Percentiles rank a stretch among this genome's conserved stretches.
These are phyloP conservation scores for Cavia porcellus DNA, from an alignment of 2,113 vertebrate genomes.

Conservation along the genomic window DNA sequence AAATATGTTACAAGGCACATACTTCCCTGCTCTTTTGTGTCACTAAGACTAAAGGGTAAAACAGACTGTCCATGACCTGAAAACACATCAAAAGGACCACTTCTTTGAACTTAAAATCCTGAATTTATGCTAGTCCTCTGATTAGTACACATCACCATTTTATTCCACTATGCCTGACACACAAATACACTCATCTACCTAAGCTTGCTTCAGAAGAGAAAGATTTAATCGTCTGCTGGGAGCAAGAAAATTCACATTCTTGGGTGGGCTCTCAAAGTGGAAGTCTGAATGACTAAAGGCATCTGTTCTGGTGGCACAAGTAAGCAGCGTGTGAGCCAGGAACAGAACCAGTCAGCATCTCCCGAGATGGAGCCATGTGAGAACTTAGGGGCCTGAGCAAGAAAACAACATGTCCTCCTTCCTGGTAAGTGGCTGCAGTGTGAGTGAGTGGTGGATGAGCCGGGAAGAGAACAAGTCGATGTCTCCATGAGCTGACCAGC, in stretches of 20 bases:
- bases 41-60: not conserved
- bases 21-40: not conserved
- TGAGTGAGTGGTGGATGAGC: too few species aligned
- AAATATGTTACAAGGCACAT: not conserved
- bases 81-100: not conserved
- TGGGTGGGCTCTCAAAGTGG: not conserved
- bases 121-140: not conserved
- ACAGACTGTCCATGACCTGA: not conserved
- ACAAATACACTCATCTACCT: not conserved
- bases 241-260: not conserved
- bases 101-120: not conserved
- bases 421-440: too few species aligned
- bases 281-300: not conserved
- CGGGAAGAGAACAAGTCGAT: too few species aligned
- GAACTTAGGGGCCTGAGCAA: too few species aligned
- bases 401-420: too few species aligned
- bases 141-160: not conserved
- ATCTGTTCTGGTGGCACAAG: not conserved
- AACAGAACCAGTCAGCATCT: too few species aligned
- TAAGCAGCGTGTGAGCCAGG: too few species aligned
- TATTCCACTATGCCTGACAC: not conserved
- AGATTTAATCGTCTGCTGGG: not conserved
- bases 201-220: not conserved
- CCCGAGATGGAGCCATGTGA: too few species aligned
- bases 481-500: too few species aligned